phyloP scores from a whole-genome alignment of 2,113 vertebrate genomes.

The Grammomys surdaster region DNA sequence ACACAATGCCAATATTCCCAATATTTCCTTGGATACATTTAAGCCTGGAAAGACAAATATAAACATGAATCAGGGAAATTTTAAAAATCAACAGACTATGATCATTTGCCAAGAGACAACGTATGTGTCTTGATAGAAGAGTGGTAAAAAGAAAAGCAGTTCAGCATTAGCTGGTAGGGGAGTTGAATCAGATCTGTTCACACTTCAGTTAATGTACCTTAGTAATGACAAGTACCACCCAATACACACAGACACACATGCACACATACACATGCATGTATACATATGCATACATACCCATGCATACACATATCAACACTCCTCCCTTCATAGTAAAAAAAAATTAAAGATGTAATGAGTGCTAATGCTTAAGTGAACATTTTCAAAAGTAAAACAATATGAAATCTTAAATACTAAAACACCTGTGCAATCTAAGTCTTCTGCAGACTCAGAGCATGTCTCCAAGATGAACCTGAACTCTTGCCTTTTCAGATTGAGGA shows the following conservation, averaged over 20 bases:
- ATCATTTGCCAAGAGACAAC: conserved; percentile 48
- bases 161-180: not conserved
- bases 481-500: conserved; percentile 17
- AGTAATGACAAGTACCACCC: not conserved
- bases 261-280: not conserved
- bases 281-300: not conserved
- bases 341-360: not conserved
- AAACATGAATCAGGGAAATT: conserved; percentile 54
- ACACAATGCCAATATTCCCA: not conserved
- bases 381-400: not conserved
- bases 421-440: not conserved
- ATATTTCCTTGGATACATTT: conserved; percentile 33
- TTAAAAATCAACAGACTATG: conserved; percentile 13
- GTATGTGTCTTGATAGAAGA: not conserved
- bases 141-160: not conserved
- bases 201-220: not conserved
- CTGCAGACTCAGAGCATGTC: not conserved
- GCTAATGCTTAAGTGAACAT: not conserved
- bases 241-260: not conserved
- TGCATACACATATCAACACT: not conserved
- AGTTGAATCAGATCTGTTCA: not conserved
- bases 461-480: conserved; percentile 2
- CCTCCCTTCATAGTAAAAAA: not conserved
- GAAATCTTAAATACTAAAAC: not conserved
- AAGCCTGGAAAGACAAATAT: conserved; percentile 43